phyloP scores from a whole-genome alignment of 2,113 vertebrate genomes.

The Gasterosteus aculeatus region DNA sequence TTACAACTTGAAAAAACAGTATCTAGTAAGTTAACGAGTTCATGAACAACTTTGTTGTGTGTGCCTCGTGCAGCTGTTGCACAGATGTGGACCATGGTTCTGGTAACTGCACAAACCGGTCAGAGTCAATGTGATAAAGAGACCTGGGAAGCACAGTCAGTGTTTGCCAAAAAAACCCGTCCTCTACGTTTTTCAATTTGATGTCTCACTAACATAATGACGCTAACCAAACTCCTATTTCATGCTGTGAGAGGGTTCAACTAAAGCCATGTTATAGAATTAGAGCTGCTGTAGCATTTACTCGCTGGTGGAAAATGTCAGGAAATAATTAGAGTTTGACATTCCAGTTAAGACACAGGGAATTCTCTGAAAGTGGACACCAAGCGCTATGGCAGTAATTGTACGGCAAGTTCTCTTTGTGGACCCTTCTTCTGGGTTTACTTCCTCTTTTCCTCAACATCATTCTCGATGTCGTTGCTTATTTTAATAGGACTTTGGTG shows the following conservation, averaged over 20 bases:
- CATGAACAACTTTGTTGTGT: background rate
- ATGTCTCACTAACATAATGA: background rate
- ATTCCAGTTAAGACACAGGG: background rate
- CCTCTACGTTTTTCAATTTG: background rate
- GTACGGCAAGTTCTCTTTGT: conserved; percentile 6
- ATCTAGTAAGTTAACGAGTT: background rate
- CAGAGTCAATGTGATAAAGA: background rate
- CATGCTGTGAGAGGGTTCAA: background rate
- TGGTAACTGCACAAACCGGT: background rate
- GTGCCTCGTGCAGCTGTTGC: background rate
- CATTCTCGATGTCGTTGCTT: background rate
- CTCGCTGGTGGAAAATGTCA: background rate
- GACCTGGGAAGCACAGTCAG: too few relatives aligned
- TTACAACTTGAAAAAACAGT: background rate
- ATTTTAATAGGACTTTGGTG: conserved; percentile 27
- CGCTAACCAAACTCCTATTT: background rate
- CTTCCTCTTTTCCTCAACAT: background rate
- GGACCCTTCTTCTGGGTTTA: background rate
- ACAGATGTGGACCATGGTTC: background rate
- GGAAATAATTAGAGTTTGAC: background rate
- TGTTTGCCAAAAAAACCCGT: background rate
- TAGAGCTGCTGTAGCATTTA: background rate
- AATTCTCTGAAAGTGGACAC: background rate
- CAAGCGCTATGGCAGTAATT: conserved; percentile 3
- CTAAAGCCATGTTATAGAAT: background rate